Evolutionary conservation across 2,113 vertebrate species (phyloP).

Genomic region (Menura novaehollandiae): DNA sequence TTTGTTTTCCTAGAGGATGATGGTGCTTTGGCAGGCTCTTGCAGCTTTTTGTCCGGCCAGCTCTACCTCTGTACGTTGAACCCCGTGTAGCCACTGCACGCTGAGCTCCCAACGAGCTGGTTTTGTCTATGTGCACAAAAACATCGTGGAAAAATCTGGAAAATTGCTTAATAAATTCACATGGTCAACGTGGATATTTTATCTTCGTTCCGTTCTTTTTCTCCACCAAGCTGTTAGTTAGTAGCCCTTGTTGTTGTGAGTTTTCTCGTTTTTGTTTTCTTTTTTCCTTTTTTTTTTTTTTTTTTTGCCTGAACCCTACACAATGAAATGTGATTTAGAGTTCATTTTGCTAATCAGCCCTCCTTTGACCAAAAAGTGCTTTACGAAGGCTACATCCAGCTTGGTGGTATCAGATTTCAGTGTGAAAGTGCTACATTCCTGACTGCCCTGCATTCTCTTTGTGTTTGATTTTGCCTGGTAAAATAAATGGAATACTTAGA

Average conservation of each 20-base stretch:
- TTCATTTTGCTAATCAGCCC: slow-evolving; percentile 2
- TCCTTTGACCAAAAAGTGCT: background rate
- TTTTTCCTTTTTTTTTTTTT: fast-evolving
- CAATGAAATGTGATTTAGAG: background rate
- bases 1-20: background rate
- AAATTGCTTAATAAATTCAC: background rate
- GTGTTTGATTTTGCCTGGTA: background rate
- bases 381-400: background rate
- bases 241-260: background rate
- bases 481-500: background rate
- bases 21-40: background rate
- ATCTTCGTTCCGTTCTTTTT: background rate
- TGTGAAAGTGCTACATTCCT: slow-evolving; percentile 29
- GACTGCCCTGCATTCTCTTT: background rate
- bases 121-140: background rate
- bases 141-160: background rate
- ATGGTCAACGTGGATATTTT: background rate
- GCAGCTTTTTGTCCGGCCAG: background rate
- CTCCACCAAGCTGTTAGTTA: background rate
- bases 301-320: background rate
- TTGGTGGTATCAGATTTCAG: slow-evolving; percentile 1
- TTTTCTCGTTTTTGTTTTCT: too few species aligned
- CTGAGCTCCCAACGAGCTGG: background rate
- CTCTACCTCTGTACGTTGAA: background rate
- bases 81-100: background rate